Base-by-base conservation (phyloP, 2,888 invertebrate genomes). In the Scrobipalpa costella region DNA sequence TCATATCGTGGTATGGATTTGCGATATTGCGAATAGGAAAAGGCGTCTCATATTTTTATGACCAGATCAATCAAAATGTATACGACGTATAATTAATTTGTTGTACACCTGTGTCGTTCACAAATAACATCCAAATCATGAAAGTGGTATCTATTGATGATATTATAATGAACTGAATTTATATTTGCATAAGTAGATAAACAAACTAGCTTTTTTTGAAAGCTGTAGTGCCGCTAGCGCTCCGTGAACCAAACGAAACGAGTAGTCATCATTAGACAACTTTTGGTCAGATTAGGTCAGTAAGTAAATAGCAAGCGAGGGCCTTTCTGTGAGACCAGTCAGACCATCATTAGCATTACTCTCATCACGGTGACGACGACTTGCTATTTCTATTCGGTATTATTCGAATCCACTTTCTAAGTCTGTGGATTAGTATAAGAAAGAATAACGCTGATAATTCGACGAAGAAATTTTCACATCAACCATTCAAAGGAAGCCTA, bases 151-250 rank as follows among this genome's bases (percentile, higher is more conserved):
- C n/a, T n/a, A n/a, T n/a, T n/a, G 40, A 3, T 13, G 2, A 3
- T 2, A 13, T 40, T 13, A 40, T 40, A 13, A 40, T 40, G n/a
- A 40, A 2, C 40, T 13, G 40, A 40, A 40, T 40, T 13, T 40
- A 9, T 11, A 55, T 55, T 55, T 55, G 33, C 55, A 55, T 55
- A 55, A 27, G 55, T 27, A 27, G 33, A 33, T 55, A 50, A 33
- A 33, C 27, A 33, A 55, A 27, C n/a, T 27, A 27, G 21, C 9
- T n/a, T n/a, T 55, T 55, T 55, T 55, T 55, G 27, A 55, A 55
- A 33, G 27, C 33, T 27, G 27, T 27, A 8, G 9, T 33, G 33
- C 55, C 15, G 9, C 49, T 33, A 52, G 1, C 15, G 27, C 52
- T 27, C 21, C 17, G 17, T 7, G 27, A 27, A 27, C 27, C 11